Conservation (phyloP, 2,888 invertebrate genomes). For the Thysanoteuthis rhombus region DNA sequence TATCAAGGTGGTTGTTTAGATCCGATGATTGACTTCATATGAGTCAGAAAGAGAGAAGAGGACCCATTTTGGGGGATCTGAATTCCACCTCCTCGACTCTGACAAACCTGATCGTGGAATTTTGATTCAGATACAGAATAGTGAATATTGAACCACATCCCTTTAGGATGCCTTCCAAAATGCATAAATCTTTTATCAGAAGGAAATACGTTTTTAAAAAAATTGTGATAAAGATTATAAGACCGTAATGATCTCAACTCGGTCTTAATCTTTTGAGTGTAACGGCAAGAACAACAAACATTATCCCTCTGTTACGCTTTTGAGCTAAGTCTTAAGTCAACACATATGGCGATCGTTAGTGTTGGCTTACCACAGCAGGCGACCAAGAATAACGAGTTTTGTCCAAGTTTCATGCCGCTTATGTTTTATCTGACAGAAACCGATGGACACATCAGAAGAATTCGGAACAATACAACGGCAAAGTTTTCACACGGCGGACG, state of each 20-base stretch:
- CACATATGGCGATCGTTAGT: not conserved
- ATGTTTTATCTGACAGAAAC: not conserved
- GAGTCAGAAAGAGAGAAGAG: too few relatives aligned
- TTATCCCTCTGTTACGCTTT: not conserved
- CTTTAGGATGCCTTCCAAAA: too few relatives aligned
- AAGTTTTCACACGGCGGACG: not conserved
- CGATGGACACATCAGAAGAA: not conserved
- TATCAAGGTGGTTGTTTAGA: too few relatives aligned
- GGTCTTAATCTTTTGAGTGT: not conserved
- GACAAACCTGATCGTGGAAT: too few relatives aligned
- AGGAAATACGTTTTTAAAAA: not conserved
- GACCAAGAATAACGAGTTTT: not conserved
- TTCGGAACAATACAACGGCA: not conserved
- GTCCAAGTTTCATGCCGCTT: not conserved
- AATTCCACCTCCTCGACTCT: too few relatives aligned
- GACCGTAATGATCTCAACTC: not conserved
- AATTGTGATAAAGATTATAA: not conserved
- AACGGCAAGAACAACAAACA: not conserved
- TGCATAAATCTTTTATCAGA: too few relatives aligned
- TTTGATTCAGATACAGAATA: too few relatives aligned
- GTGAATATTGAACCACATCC: too few relatives aligned
- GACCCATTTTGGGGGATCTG: too few relatives aligned
- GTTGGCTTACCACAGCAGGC: not conserved
- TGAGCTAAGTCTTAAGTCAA: not conserved
- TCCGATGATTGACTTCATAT: too few relatives aligned